phyloP scores from a whole-genome alignment of 2,113 vertebrate species.

The Hiodon tergisus region DNA sequence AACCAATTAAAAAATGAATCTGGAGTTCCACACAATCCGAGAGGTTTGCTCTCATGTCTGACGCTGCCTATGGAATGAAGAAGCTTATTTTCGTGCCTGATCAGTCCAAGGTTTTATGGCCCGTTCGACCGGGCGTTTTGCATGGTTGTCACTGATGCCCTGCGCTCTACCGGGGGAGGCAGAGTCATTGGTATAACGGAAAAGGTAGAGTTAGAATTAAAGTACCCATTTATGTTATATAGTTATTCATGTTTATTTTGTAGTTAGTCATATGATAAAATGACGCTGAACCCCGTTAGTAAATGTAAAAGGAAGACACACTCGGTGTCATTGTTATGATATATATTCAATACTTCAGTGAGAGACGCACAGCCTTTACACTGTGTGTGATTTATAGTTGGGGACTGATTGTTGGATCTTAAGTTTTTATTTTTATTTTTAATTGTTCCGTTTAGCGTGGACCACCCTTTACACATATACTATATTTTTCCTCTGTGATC shows the following conservation, averaged over 20 bases:
- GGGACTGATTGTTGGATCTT: not conserved
- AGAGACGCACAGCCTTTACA: not conserved
- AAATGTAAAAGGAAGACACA: not conserved
- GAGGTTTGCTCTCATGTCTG: not conserved
- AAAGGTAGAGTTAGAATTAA: not conserved
- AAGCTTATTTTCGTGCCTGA: not conserved
- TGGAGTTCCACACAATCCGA: too few species aligned
- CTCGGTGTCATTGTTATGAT: not conserved
- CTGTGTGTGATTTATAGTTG: not conserved
- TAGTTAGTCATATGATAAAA: not conserved
- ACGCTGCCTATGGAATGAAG: not conserved
- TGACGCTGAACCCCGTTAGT: not conserved
- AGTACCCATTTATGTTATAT: not conserved
- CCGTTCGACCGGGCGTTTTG: not conserved
- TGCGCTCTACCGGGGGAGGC: too few species aligned
- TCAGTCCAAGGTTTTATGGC: not conserved
- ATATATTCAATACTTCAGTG: not conserved
- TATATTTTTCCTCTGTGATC: too few species aligned
- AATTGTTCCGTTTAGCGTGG: not conserved
- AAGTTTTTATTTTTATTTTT: not conserved
- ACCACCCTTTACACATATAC: too few species aligned
- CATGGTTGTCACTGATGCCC: not conserved
- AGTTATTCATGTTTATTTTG: slow-evolving; percentile 1
- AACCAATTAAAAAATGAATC: slow-evolving; percentile 23
- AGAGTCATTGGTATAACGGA: not conserved